These are phyloP conservation scores for Brenthis daphne DNA, from an alignment of 2,888 invertebrate genomes.

Conservation along the genomic window DNA sequence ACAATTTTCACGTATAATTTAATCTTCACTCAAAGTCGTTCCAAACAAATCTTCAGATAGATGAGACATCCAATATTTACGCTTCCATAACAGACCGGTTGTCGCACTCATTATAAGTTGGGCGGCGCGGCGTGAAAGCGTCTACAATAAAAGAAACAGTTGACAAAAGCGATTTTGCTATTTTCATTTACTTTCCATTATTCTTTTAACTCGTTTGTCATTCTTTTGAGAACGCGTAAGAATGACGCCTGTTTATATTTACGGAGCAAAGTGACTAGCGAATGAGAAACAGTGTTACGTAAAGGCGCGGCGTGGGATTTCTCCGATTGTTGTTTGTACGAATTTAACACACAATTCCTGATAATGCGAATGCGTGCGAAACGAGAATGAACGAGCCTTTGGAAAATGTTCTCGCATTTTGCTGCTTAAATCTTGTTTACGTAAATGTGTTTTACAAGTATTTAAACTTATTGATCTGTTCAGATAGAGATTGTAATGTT, in stretches of 20 bases:
- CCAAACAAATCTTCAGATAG: constrained; percentile 19
- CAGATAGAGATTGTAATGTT: not conserved
- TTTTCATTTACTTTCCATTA: constrained; percentile 80
- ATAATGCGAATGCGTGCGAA: constrained; percentile 36
- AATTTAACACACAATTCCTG: constrained; percentile 36
- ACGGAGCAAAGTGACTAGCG: constrained; percentile 69
- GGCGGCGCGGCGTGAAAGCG: constrained; percentile 29
- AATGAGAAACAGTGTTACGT: constrained; percentile 46
- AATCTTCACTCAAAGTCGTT: constrained; percentile 12
- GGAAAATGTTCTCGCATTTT: constrained; percentile 33
- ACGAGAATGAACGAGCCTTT: constrained; percentile 35
- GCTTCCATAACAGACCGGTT: constrained; percentile 27
- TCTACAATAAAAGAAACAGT: constrained; percentile 32
- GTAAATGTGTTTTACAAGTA: constrained; percentile 21
- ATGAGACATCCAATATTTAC: constrained; percentile 30
- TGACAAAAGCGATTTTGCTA: constrained; percentile 70
- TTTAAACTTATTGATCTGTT: constrained; percentile 13
- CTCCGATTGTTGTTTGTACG: constrained; percentile 38
- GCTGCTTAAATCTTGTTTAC: constrained; percentile 30
- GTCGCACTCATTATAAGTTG: constrained; percentile 40
- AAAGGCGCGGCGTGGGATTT: constrained; percentile 27
- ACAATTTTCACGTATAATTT: constrained; percentile 17
- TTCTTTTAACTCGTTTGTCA: constrained; percentile 78
- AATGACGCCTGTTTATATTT: constrained; percentile 73
- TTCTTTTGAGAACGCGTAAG: constrained; percentile 73